Evolutionary conservation across 64 coral and sea anemone genomes (phyloP).

Genomic region (Pocillopora damicornis): DNA sequence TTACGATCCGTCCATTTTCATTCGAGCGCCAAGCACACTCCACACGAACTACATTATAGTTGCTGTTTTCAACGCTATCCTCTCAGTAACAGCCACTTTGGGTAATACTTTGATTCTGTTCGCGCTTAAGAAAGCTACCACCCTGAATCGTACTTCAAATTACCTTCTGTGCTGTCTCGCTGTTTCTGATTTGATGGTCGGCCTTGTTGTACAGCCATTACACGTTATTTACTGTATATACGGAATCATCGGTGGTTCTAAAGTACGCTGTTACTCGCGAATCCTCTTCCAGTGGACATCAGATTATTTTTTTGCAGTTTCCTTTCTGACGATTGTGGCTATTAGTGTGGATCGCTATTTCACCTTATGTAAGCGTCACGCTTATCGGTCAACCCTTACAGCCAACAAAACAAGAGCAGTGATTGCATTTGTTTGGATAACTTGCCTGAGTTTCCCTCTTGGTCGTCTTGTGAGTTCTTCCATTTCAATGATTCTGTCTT

Average conservation of each 20-base stretch:
- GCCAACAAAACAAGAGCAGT: background rate
- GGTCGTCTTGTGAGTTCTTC: background rate
- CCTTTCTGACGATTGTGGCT: slow-evolving; percentile 1
- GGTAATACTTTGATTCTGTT: background rate
- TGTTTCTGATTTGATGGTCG: background rate
- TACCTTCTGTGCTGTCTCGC: background rate
- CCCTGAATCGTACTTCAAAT: background rate
- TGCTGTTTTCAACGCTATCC: background rate
- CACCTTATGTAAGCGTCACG: background rate
- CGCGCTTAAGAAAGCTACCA: background rate
- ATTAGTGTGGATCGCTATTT: slow-evolving; percentile 5
- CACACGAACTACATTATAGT: slow-evolving; percentile 5
- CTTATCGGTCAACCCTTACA: background rate
- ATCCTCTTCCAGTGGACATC: background rate
- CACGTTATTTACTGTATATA: slow-evolving; percentile 12
- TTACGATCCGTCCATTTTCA: slow-evolving; percentile 1
- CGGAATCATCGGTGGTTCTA: background rate
- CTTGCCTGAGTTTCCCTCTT: background rate
- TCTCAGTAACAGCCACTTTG: background rate
- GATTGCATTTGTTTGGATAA: background rate
- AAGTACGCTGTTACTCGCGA: slow-evolving; percentile 7
- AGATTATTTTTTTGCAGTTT: background rate
- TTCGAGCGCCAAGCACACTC: background rate
- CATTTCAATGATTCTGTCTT: slow-evolving; percentile 3
- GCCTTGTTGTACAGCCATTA: background rate